Conservation (phyloP, 2,888 invertebrate species). For the Nomada fucata region DNA sequence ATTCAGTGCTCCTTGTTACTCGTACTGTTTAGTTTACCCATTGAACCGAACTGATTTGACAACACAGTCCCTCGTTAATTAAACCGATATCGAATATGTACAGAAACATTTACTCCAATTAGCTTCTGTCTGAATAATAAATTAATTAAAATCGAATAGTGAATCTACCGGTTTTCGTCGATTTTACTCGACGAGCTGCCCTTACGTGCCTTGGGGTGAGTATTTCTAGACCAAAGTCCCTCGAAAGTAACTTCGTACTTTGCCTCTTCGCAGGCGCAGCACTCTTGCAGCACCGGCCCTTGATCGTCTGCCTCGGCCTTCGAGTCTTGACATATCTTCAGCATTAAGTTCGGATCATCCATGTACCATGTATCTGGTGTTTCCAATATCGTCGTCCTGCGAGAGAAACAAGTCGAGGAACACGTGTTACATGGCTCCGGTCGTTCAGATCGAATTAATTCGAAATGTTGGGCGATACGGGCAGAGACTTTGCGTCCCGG, state of each 20-base stretch:
- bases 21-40: too few species aligned
- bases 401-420: slow-evolving; percentile 10
- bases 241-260: slow-evolving; percentile 96
- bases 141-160: too few species aligned
- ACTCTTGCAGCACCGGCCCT: slow-evolving; percentile 85
- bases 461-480: not conserved
- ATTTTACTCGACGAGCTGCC: slow-evolving; percentile 39
- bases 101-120: too few species aligned
- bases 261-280: slow-evolving; percentile 98
- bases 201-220: slow-evolving; percentile 91
- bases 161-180: not conserved
- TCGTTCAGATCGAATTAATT: not conserved
- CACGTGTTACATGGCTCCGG: slow-evolving; percentile 1
- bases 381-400: slow-evolving; percentile 94
- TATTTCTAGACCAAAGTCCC: slow-evolving; percentile 97
- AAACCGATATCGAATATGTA: too few species aligned
- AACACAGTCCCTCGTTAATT: too few species aligned
- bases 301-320: slow-evolving; percentile 86
- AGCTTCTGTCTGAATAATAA: too few species aligned
- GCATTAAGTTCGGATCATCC: slow-evolving; percentile 93
- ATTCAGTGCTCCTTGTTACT: too few species aligned
- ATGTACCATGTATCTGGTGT: slow-evolving; percentile 93
- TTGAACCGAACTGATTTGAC: too few species aligned
- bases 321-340: slow-evolving; percentile 92
- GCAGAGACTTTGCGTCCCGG: not conserved